Base-by-base conservation (phyloP, 30 jellyfish, hydroid and myxozoan genomes). In the Mastigias papua region DNA sequence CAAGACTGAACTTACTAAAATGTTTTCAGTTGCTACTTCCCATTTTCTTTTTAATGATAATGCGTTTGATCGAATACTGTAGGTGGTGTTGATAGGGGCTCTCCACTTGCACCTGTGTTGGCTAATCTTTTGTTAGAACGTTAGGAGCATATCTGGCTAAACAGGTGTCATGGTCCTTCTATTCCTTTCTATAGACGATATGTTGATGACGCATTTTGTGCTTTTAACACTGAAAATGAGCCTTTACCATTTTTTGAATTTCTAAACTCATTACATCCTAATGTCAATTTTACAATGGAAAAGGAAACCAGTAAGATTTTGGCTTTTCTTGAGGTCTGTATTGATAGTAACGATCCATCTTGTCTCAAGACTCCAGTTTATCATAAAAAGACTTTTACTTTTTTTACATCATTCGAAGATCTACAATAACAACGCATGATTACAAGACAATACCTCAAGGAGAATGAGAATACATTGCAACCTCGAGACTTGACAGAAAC, bases 81-180 rank as follows among this genome's bases (percentile, higher is more conserved):
- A 61, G 73, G 17, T 61, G 73, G 73, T 22, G 73, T 61, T n/a
- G 30, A 10, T 9, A 61, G 10, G 20, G 73, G 73, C 7, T 42
- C 54, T 42, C 54, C 54, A 42, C 54, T 42, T 15, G 54, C 54
- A 42, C 54, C 54, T 42, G 7, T 42, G 54, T 27, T 61, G 13
- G 81, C 81, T 31, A 69, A 69, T 69, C 81, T 69, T 7, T 69
- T 69, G 10, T 10, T 69, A 66, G 81, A 66, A 69, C 81, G 23
- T 34, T 66, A 69, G 15, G 81, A 69, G 67, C 15, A 69, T 10
- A 27, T 65, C 25, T 69, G 81, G 21, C 20, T 69, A 5, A 66
- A 69, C 46, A n/a, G 13, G 31, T 69, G 23, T 69, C 29, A 22
- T 9, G 58, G 58, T 28, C 67, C 81, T 29, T 22, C 31, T 20